Evolutionary conservation across 2,113 vertebrate species (phyloP).

Genomic region (Lucifuga dentata): DNA sequence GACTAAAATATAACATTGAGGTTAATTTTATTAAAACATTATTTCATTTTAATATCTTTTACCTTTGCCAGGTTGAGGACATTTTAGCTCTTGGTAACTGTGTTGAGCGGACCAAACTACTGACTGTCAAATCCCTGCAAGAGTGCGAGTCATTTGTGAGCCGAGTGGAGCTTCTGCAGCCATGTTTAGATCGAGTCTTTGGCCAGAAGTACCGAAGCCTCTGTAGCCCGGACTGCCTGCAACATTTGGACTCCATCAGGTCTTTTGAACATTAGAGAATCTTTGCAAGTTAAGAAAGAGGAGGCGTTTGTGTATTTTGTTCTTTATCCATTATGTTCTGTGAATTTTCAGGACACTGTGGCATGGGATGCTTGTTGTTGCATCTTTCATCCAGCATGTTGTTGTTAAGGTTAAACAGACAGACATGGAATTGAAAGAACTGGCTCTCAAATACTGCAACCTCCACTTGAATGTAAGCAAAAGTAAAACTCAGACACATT

Average conservation of each 20-base stretch:
- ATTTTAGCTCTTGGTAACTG: constrained; percentile 74
- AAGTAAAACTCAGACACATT: not conserved
- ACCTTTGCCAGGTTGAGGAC: constrained; percentile 73
- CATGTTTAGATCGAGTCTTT: constrained; percentile 75
- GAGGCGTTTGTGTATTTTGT: fast-evolving
- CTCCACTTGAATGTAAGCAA: constrained; percentile 71
- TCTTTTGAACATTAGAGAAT: constrained; percentile 11
- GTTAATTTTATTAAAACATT: not conserved
- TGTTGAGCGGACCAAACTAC: constrained; percentile 71
- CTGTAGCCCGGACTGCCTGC: constrained; percentile 62
- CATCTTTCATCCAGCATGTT: constrained; percentile 79
- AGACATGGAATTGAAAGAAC: constrained; percentile 39
- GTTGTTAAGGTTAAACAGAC: constrained; percentile 46
- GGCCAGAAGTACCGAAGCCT: constrained; percentile 66
- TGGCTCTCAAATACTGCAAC: constrained; percentile 76
- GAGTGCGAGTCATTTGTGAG: constrained; percentile 67
- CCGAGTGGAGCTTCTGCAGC: constrained; percentile 75
- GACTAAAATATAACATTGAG: too few relatives aligned
- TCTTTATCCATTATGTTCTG: not conserved
- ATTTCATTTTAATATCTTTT: not conserved
- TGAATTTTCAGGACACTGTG: constrained; percentile 65
- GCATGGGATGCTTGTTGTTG: constrained; percentile 70
- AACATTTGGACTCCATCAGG: constrained; percentile 75
- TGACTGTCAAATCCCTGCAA: constrained; percentile 47
- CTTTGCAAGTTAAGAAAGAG: too few relatives aligned